Base-by-base conservation (phyloP, 64 coral and sea anemone genomes). In the Hydrozoanthus tunicans region DNA sequence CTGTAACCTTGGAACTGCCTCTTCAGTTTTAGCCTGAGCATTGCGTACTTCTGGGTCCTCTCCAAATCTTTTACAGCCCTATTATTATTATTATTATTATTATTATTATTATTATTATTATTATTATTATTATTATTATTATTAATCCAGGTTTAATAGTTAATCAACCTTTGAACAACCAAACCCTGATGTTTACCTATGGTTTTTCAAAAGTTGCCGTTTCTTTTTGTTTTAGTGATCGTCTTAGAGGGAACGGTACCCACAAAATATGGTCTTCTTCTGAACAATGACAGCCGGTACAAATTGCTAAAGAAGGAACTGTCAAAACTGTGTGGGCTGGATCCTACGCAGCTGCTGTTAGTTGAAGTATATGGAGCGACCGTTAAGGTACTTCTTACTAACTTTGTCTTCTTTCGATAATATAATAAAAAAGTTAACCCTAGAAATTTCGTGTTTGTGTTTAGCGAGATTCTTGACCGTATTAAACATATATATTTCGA, bases 331-430 rank as follows among this genome's bases (percentile, higher is more conserved):
- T 95, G 96, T 92, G 79, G 84, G 8, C 81, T 98, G 9, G 62
- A 88, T 58, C 58, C 59, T 7, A 81, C 82, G 54, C 91, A 94
- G 51, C 58, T 98, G 51, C 62, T 95, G 57, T 89, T 98, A 14
- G 96, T 93, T 54, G 96, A 98, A 61, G 72, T 98, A 90, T 93
- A 91, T 95, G 96, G 96, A 26, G 96, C 96, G 26, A 91, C 96
- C 66, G 90, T 98, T 7, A 98, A 95, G 96, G 96, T 98, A 93
- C 51, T 64, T 4, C 77, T 17, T 64, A 11, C 27, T 82, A 26
- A 52, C 12, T 9, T 55, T 62, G 56, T 68, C 9, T 51, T 0
- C 64, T 51, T 14, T 14, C 32, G 27, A 23, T 6, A 62, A 25
- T 61, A 62, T 64, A 66, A 13, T 9, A 66, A 5, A 15, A 66